Percentiles rank a stretch among this genome's conserved stretches.
phyloP scores from a whole-genome alignment of 2,113 vertebrate species.

The Desmodus rotundus region DNA sequence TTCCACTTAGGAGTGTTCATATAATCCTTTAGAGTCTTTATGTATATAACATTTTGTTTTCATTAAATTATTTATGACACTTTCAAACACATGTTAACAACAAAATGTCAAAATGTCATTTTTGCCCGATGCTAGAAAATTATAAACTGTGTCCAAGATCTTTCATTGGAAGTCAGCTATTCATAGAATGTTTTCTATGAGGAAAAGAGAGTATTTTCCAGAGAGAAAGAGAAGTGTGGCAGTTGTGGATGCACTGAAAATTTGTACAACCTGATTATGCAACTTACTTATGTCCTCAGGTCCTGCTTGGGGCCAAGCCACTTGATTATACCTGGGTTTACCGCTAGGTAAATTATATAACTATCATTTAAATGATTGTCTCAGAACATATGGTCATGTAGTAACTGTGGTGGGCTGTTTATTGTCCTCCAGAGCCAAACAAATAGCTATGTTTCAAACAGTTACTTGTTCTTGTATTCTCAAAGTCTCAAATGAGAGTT shows the following conservation, averaged over 20 bases:
- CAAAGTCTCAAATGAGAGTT: neutral
- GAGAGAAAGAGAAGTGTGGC: neutral
- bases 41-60: neutral
- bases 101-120: neutral
- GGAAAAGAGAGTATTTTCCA: neutral
- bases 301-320: neutral
- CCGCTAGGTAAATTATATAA: neutral
- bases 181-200: neutral
- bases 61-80: neutral
- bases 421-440: neutral
- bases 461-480: neutral
- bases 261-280: neutral
- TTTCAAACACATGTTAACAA: neutral
- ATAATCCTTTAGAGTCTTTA: neutral
- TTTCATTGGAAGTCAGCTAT: neutral
- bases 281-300: neutral
- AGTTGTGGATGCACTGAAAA: neutral
- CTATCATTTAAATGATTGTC: neutral
- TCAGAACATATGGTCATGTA: accelerated
- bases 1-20: neutral
- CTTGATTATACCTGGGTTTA: neutral
- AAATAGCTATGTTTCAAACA: neutral
- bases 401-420: neutral
- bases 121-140: neutral
- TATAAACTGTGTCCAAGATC: neutral